phyloP scores from a whole-genome alignment of 2,888 invertebrate species.

The Eristalis tenax region DNA sequence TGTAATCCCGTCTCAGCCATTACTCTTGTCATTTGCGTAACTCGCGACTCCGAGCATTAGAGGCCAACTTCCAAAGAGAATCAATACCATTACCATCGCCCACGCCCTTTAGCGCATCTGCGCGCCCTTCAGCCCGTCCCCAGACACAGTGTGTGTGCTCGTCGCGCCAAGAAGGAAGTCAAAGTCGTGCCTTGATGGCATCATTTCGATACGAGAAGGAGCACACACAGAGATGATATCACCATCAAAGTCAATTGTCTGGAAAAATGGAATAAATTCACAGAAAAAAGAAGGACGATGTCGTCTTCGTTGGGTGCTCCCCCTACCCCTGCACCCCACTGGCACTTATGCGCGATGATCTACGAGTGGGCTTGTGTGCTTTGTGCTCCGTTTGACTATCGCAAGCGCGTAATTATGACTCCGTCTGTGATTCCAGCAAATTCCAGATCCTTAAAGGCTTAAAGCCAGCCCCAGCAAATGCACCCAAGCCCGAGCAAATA shows the following conservation, averaged over 20 bases:
- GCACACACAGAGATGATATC: slow-evolving; percentile 73
- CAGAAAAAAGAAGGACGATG: slow-evolving; percentile 22
- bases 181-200: slow-evolving; percentile 1
- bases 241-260: slow-evolving; percentile 75
- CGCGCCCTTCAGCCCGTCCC: too few species aligned
- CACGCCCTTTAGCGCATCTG: not conserved
- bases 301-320: not conserved
- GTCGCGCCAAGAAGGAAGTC: slow-evolving; percentile 20
- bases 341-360: not conserved
- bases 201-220: slow-evolving; percentile 2
- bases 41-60: not conserved
- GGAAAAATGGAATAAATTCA: slow-evolving; percentile 75
- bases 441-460: not conserved
- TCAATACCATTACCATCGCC: slow-evolving; percentile 15
- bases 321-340: not conserved
- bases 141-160: not conserved
- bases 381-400: slow-evolving; percentile 23
- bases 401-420: not conserved
- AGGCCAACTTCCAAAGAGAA: not conserved
- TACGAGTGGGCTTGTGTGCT: slow-evolving; percentile 74
- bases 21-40: not conserved
- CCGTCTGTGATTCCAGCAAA: not conserved
- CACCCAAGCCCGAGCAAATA: not conserved
- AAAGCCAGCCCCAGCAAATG: not conserved
- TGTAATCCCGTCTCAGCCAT: slow-evolving; percentile 23